Conservation (phyloP, 1,140 invertebrate genomes). For the Mamestra configurata region DNA sequence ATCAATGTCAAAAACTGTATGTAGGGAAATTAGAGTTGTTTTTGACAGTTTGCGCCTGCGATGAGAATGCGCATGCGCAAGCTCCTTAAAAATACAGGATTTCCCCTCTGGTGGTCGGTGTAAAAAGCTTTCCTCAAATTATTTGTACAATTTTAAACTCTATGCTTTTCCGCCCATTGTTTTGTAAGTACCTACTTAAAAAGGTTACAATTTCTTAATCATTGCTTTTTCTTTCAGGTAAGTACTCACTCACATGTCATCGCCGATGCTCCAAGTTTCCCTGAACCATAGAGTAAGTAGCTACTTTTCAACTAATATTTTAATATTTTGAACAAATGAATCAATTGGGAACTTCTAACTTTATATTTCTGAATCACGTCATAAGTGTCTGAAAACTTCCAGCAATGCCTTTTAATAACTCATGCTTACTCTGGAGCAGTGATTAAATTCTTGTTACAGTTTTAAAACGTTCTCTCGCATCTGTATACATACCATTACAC, state of each 20-base stretch:
- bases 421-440: background rate
- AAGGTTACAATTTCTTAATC: background rate
- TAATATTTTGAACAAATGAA: too few species aligned
- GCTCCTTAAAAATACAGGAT: too few species aligned
- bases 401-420: background rate
- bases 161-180: background rate
- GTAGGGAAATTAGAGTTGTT: too few species aligned
- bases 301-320: too few species aligned
- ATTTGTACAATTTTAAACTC: background rate
- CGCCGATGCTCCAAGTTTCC: background rate
- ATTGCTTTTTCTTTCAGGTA: constrained; percentile 27
- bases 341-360: background rate
- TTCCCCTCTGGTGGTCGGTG: too few species aligned
- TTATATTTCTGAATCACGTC: background rate
- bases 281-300: background rate
- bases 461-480: background rate
- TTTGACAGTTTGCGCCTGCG: too few species aligned
- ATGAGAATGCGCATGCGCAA: too few species aligned
- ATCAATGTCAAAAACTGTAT: too few species aligned
- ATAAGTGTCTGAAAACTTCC: constrained; percentile 14
- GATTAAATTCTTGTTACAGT: constrained; percentile 8
- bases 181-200: background rate
- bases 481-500: too few species aligned
- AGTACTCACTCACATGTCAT: background rate
- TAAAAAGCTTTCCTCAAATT: too few species aligned